These are phyloP conservation scores for Upupa epops DNA, from an alignment of 2,113 vertebrate species.

Conservation along the genomic window DNA sequence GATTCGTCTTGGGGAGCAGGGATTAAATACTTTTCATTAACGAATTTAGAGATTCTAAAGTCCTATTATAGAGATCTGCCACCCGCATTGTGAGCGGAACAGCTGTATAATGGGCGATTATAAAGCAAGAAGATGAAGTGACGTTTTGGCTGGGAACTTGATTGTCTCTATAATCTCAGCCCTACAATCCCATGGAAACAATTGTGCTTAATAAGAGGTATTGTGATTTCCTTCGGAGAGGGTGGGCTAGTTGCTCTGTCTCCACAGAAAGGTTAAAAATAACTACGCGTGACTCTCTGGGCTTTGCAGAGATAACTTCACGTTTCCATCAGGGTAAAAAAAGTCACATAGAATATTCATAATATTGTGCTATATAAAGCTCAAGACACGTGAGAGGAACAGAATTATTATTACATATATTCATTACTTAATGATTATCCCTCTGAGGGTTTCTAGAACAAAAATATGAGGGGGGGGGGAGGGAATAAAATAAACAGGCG, in stretches of 20 bases:
- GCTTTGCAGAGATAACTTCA: background rate
- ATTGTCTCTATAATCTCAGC: slow-evolving; percentile 15
- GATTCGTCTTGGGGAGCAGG: background rate
- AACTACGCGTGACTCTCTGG: background rate
- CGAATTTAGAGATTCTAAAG: slow-evolving; percentile 41
- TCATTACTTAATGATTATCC: slow-evolving; percentile 7
- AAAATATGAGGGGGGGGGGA: background rate
- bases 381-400: background rate
- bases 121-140: slow-evolving; percentile 25
- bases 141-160: background rate
- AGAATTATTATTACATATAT: slow-evolving; percentile 5
- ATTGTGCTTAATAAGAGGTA: slow-evolving; percentile 35
- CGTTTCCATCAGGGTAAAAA: background rate
- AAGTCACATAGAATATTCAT: background rate
- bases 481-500: background rate
- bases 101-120: slow-evolving; percentile 19
- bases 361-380: slow-evolving; percentile 18
- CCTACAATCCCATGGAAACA: slow-evolving; percentile 52
- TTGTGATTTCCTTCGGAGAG: slow-evolving; percentile 19
- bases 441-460: background rate
- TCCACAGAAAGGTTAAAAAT: slow-evolving; percentile 22
- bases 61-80: slow-evolving; percentile 32
- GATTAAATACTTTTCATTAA: slow-evolving; percentile 60
- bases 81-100: background rate
- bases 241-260: background rate